These are phyloP conservation scores for Amphibalanus amphitrite DNA, from an alignment of 1,140 invertebrate genomes.

Conservation along the genomic window DNA sequence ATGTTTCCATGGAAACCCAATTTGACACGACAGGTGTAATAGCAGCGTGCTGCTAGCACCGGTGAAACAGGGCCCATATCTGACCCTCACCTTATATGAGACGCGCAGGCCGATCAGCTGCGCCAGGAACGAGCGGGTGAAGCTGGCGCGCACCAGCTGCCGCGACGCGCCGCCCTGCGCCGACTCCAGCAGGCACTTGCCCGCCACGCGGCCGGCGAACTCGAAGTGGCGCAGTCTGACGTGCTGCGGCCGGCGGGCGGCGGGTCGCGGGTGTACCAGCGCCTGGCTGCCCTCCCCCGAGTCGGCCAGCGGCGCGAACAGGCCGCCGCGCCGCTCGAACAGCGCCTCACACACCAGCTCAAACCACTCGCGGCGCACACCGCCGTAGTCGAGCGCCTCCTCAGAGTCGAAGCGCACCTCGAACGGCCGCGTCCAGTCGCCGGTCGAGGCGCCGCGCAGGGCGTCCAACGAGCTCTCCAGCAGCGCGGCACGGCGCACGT, in stretches of 20 bases:
- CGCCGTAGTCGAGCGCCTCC: conserved; percentile 88
- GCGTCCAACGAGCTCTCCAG: conserved; percentile 55
- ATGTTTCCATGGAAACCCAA: no score
- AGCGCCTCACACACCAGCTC: conserved; percentile 67
- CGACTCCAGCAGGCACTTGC: conserved; percentile 81
- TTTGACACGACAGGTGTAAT: no score
- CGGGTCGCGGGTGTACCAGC: conserved; percentile 67
- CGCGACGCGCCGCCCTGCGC: conserved; percentile 69
- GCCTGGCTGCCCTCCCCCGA: conserved; percentile 43
- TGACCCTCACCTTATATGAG: conserved; percentile 68
- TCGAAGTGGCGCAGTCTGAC: conserved; percentile 78
- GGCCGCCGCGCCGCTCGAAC: conserved; percentile 61
- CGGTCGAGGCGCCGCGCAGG: conserved; percentile 56
- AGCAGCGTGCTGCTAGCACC: no score
- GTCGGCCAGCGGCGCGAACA: conserved; percentile 72
- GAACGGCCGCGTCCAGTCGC: conserved; percentile 84
- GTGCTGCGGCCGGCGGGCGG: conserved; percentile 45
- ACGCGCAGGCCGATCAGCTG: conserved; percentile 82
- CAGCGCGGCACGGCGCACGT: conserved; percentile 59
- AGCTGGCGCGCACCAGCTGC: conserved; percentile 71
- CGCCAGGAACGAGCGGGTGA: conserved; percentile 81
- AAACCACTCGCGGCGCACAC: conserved; percentile 82
- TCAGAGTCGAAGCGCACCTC: conserved; percentile 81
- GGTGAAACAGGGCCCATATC: no score
- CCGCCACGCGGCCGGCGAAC: conserved; percentile 85